Percentiles rank a stretch among this genome's conserved stretches.
These are phyloP conservation scores for Mormyrus proboscirostris DNA, from an alignment of 2,797 vertebrate species.

Conservation along the genomic window DNA sequence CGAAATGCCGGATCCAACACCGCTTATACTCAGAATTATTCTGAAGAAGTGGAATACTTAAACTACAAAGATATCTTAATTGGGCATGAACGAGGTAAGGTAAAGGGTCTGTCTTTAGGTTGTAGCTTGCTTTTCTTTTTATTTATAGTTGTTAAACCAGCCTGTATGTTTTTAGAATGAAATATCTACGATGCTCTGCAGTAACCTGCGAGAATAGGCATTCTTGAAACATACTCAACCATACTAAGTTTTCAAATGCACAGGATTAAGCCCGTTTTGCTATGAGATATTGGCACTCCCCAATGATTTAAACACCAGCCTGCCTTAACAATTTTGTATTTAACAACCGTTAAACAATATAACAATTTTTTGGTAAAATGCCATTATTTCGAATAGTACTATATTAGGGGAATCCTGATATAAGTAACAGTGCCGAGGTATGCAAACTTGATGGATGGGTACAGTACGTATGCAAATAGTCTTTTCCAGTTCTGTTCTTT, in stretches of 20 bases:
- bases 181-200: neutral
- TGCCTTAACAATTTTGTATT: neutral
- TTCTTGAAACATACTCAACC: neutral
- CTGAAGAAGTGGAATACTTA: constrained; percentile 74
- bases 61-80: constrained; percentile 79
- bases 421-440: neutral
- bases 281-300: neutral
- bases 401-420: neutral
- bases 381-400: neutral
- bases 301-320: neutral
- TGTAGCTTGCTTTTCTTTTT: neutral
- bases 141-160: neutral
- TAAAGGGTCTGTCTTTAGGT: neutral
- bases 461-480: neutral
- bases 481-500: neutral
- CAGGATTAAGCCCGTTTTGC: neutral
- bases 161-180: neutral
- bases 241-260: neutral
- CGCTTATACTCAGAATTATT: constrained; percentile 60
- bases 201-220: neutral
- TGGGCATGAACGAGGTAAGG: constrained; percentile 70
- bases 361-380: neutral
- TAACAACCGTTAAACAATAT: neutral
- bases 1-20: constrained; percentile 71
- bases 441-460: neutral